Conservation (phyloP, 64 coral and sea anemone genomes). For the Porites australiensis region DNA sequence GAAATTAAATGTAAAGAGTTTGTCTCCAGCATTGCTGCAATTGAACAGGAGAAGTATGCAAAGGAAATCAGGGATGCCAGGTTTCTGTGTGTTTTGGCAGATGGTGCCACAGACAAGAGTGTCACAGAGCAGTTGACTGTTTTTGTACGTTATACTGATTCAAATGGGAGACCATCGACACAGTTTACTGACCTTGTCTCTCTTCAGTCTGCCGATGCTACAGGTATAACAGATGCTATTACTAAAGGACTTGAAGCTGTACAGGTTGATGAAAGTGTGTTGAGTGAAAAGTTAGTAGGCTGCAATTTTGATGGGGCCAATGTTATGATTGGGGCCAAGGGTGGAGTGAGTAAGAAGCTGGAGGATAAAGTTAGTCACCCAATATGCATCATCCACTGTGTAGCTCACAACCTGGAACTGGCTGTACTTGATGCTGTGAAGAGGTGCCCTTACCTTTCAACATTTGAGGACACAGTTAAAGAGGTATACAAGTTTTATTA, state of each 20-base stretch:
- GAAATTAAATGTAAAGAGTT: slow-evolving; percentile 18
- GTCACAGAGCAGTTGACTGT: slow-evolving; percentile 30
- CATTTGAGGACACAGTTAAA: slow-evolving; percentile 23
- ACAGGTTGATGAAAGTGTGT: too few species aligned
- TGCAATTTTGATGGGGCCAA: background rate
- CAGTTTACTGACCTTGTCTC: slow-evolving; percentile 52
- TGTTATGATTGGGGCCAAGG: too few species aligned
- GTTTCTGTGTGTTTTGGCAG: slow-evolving; percentile 57
- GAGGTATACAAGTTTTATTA: slow-evolving; percentile 29
- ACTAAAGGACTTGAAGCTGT: too few species aligned
- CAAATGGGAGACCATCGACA: slow-evolving; percentile 17
- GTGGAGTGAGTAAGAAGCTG: background rate
- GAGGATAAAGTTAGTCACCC: too few species aligned
- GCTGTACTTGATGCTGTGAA: slow-evolving; percentile 21
- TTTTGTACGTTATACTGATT: too few species aligned
- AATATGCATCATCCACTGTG: background rate
- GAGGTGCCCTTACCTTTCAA: background rate
- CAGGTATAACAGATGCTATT: background rate
- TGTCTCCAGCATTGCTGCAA: too few species aligned
- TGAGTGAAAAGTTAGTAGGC: background rate
- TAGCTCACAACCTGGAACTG: slow-evolving; percentile 37
- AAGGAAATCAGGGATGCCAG: slow-evolving; percentile 20
- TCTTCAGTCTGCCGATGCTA: slow-evolving; percentile 40
- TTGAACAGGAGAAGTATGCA: slow-evolving; percentile 1
- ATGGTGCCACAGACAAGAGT: slow-evolving; percentile 52